Base-by-base conservation (phyloP, 2,888 invertebrate genomes). In the Erebia ligea region DNA sequence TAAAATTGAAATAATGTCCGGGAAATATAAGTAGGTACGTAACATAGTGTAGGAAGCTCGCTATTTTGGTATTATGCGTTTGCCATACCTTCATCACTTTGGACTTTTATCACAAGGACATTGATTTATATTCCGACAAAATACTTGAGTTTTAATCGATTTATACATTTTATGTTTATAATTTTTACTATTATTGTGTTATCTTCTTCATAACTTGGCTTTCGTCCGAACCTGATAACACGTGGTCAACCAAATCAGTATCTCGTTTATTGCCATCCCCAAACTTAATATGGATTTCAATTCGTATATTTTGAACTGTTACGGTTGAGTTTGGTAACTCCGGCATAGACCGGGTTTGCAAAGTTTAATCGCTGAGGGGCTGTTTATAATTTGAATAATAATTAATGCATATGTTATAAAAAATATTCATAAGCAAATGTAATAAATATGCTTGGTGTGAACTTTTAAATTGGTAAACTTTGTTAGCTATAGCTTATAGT, bases 291-390 rank as follows among this genome's bases (percentile, higher is more conserved):
- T 19, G 19, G 61, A 61, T 45, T 19, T 45, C 19, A 45, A 13
- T 45, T 61, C 61, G 13, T 19, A 61, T 61, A n/a, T n/a, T n/a
- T 45, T 61, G 19, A 45, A 61, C 45, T 19, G 45, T 61, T 61
- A 21, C 45, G 45, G 45, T 45, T 15, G 42, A 61, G 45, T n/a
- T 61, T 21, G 17, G 21, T 4, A 19, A 42, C 17, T 40, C 10
- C 15, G 8, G n/a, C 40, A 59, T 45, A 15, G 42, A 13, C 1
- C 17, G 19, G 61, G 17, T 17, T n/a, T 50, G 50, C n/a, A 3
- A 40, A 59, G 40, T 59, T 59, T 61, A 45, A 45, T 61, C 17
- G 19, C 15, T 13, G 17, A 19, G 45, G 13, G 19, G 19, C 19
- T 4, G 6, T 61, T 19, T 45, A 11, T 13, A 19, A 45, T 61